A percentile compares a stretch with the other conserved stretches of the same genome.
Conservation (phyloP, 2,888 invertebrate genomes). For the Zaprionus obscuricornis region DNA sequence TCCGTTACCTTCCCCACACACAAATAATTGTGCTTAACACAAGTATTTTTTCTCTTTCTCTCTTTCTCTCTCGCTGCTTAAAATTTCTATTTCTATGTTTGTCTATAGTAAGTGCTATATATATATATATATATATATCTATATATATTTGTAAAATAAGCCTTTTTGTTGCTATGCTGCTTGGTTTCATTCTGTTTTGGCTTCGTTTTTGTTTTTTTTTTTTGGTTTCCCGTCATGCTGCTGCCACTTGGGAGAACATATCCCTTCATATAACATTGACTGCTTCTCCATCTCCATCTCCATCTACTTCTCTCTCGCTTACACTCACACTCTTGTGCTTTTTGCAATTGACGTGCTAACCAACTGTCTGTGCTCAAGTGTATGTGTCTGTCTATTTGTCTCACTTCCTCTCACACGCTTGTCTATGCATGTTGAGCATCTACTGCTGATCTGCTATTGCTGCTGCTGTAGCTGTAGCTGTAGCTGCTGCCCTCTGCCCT, state of each 20-base stretch:
- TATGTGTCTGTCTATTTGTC: background rate
- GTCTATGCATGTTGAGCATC: constrained; percentile 18
- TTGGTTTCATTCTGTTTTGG: constrained; percentile 23
- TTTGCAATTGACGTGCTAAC: constrained; percentile 75
- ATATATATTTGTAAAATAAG: constrained; percentile 46
- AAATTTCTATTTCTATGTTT: background rate
- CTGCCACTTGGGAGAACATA: constrained; percentile 73
- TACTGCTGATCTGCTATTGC: constrained; percentile 32
- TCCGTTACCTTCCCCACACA: no score
- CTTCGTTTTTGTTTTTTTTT: constrained; percentile 13
- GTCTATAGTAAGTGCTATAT: background rate
- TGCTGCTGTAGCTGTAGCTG: no score
- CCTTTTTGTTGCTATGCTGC: constrained; percentile 47
- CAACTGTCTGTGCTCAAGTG: constrained; percentile 35
- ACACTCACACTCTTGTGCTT: constrained; percentile 24
- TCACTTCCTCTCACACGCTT: background rate
- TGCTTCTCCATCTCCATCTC: no score
- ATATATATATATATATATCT: background rate
- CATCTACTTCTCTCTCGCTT: no score
- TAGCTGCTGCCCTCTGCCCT: constrained; percentile 4
- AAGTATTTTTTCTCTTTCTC: background rate
- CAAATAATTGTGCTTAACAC: background rate
- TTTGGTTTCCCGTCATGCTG: constrained; percentile 46
- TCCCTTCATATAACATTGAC: no score
- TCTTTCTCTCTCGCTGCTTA: no score